A percentile compares a stretch with the other conserved stretches of the same genome.
Evolutionary conservation across 2,888 invertebrate species (phyloP).

Genomic region (Adelphocoris suturalis): DNA sequence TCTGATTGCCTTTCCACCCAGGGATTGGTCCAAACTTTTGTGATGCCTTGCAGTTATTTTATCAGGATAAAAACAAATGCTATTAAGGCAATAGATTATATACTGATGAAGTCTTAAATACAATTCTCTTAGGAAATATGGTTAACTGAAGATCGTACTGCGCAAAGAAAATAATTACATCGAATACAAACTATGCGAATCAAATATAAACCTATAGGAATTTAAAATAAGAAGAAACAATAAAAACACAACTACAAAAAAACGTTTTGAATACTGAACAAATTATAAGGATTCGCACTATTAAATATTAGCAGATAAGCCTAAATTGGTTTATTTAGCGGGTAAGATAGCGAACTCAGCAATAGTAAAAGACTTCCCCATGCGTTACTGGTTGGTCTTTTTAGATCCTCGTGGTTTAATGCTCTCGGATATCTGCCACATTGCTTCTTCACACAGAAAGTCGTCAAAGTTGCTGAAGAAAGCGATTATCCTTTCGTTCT

Average conservation of each 20-base stretch:
- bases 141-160: not conserved
- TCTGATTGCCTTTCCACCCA: constrained; percentile 67
- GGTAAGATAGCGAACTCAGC: not conserved
- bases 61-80: constrained; percentile 44
- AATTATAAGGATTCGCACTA: constrained; percentile 14
- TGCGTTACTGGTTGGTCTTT: constrained; percentile 68
- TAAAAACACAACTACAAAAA: constrained; percentile 18
- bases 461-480: constrained; percentile 99
- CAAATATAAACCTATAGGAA: not conserved
- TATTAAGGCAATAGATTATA: constrained; percentile 68
- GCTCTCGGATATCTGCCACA: constrained; percentile 98
- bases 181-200: not conserved
- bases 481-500: constrained; percentile 94
- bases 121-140: constrained; percentile 11
- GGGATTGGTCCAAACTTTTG: constrained; percentile 65
- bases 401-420: constrained; percentile 91
- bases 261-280: not conserved
- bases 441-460: constrained; percentile 96
- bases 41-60: constrained; percentile 59
- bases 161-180: not conserved
- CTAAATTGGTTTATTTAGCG: not conserved
- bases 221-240: not conserved
- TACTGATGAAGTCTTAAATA: constrained; percentile 57
- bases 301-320: constrained; percentile 6
- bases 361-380: not conserved